Base-by-base conservation (phyloP, 2,888 invertebrate species). In the Drosophila borealis region DNA sequence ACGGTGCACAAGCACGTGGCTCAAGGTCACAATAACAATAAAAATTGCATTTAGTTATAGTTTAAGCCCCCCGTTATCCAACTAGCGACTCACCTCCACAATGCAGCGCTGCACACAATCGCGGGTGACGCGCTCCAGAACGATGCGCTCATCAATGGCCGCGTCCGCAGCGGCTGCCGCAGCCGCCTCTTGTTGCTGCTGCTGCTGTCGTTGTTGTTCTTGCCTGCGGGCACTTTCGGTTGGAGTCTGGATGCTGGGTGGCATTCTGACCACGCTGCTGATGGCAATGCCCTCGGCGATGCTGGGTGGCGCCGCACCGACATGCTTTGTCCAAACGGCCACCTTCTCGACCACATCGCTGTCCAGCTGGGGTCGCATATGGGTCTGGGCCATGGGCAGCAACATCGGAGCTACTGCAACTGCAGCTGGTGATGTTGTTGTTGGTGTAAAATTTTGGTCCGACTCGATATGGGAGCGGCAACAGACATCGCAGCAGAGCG, bases 31-130 rank as follows among this genome's bases (percentile, higher is more conserved):
- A 29, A 2, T 29, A 8, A 29, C 29, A 29, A 29, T 29, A 29
- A 29, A 2, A 29, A 29, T 8, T 13, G 0, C 36, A 36, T 36
- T 36, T 36, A 36, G 13, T 36, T 11, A 13, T 36, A 36, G 36
- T 10, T 10, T 11, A 13, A 36, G 2, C 13, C 4, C 25, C 21
- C 9, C 9, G 36, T 29, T 29, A 29, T 8, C 8, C 29, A 29
- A 13, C 36, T 13, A n/a, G 29, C n/a, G 37, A 74, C 87, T 81
- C 51, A 85, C 86, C 86, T 86, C 86, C 3, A 85, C 85, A 55
- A 87, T 80, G 53, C 86, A 86, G 5, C 88, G 89, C 57, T 86
- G 86, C 4, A 89, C 81, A 49, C 86, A 86, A 9, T 80, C 85
- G 4, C 85, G 62, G 1, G 86, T 86, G 6, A 86, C 86, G 0